phyloP scores from a whole-genome alignment of 2,888 invertebrate genomes.

The Drosophila prolongata region DNA sequence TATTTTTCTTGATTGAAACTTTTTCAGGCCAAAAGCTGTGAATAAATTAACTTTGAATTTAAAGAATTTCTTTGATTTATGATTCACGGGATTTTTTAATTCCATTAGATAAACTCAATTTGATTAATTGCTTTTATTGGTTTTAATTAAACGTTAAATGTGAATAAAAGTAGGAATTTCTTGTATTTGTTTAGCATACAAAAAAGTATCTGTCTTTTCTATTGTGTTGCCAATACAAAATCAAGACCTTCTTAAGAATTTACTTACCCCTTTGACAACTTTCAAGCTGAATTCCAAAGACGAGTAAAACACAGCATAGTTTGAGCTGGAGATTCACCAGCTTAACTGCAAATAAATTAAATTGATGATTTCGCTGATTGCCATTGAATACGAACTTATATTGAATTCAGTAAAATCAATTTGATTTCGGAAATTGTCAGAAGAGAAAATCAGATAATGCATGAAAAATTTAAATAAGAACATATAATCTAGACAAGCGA shows the following conservation, averaged over 20 bases:
- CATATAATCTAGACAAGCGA: neutral
- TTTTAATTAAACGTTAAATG: too few species aligned
- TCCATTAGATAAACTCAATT: neutral
- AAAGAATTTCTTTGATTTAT: neutral
- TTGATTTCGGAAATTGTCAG: slow-evolving; percentile 5
- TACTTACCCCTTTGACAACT: neutral
- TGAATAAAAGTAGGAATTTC: too few species aligned
- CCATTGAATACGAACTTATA: neutral
- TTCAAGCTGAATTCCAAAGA: neutral
- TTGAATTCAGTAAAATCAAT: neutral
- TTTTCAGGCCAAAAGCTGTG: neutral
- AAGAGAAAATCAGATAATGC: neutral
- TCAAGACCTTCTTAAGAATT: neutral
- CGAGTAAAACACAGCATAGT: neutral
- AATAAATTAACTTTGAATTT: neutral
- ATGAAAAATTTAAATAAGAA: neutral
- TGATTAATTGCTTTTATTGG: neutral
- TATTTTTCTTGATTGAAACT: neutral
- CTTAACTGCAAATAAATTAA: slow-evolving; percentile 4
- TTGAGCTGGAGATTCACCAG: neutral
- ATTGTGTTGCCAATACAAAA: neutral
- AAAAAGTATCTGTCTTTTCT: neutral
- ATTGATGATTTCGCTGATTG: neutral
- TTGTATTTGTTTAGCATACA: neutral
- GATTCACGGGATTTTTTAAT: neutral